Percentiles rank a stretch among this genome's conserved stretches.
These are phyloP conservation scores for Patella depressa DNA, from an alignment of 2,888 invertebrate genomes.

Conservation along the genomic window DNA sequence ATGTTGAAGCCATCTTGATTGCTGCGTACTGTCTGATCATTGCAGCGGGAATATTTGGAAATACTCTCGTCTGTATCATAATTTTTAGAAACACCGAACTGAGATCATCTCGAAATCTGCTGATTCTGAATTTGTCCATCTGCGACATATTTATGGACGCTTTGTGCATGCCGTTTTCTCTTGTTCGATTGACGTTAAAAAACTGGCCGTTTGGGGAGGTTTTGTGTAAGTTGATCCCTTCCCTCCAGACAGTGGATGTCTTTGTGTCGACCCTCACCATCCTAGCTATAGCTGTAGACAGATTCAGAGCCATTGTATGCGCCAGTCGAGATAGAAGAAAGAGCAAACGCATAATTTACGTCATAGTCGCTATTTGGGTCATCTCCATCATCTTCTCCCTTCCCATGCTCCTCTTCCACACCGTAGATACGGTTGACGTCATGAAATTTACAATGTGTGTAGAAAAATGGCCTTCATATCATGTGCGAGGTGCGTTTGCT, in stretches of 20 bases:
- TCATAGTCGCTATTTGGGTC: constrained; percentile 55
- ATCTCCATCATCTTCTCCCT: constrained; percentile 51
- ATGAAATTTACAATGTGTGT: constrained; percentile 58
- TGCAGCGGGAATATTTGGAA: constrained; percentile 52
- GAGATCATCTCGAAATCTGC: constrained; percentile 53
- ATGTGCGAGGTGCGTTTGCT: constrained; percentile 51
- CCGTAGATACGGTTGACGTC: constrained; percentile 58
- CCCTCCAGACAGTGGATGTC: constrained; percentile 60
- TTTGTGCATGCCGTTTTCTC: constrained; percentile 62
- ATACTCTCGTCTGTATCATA: constrained; percentile 55
- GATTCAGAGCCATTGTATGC: constrained; percentile 58
- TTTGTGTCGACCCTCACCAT: constrained; percentile 65
- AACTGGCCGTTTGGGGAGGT: constrained; percentile 61
- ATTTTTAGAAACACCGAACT: constrained; percentile 45
- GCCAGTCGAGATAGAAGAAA: constrained; percentile 32
- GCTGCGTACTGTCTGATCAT: constrained; percentile 51
- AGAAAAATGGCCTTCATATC: constrained; percentile 59
- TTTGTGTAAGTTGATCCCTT: constrained; percentile 50
- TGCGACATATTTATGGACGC: constrained; percentile 63
- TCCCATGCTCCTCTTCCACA: constrained; percentile 60
- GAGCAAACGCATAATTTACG: constrained; percentile 31
- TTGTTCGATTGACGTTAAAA: constrained; percentile 55
- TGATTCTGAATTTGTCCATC: constrained; percentile 61
- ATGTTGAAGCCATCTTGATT: constrained; percentile 47
- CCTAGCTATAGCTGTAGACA: constrained; percentile 61